Conservation (phyloP, 2,113 vertebrate genomes). For the Tiliqua scincoides region DNA sequence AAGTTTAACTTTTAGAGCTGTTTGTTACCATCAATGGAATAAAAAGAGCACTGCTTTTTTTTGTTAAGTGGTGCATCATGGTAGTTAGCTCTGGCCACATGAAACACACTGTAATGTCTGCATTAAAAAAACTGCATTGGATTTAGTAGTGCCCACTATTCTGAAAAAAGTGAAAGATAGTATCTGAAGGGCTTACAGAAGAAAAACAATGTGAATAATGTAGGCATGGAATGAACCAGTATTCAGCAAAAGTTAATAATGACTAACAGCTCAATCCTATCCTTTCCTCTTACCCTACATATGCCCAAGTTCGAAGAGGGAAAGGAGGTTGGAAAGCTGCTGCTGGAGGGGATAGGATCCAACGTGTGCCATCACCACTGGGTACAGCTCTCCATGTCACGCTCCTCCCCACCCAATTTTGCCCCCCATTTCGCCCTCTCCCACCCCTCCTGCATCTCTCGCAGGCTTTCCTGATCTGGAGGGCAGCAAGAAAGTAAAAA, state of each 20-base stretch:
- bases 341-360: no score
- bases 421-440: no score
- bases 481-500: no score
- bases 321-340: no score
- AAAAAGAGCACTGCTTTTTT: constrained; percentile 40
- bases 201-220: not conserved
- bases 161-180: constrained; percentile 45
- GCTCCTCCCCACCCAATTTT: no score
- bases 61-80: constrained; percentile 19
- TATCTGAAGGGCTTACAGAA: constrained; percentile 19
- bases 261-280: not conserved
- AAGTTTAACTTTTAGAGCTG: constrained; percentile 54
- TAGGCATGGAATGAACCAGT: not conserved
- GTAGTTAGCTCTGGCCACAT: constrained; percentile 54
- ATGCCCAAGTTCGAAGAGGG: no score
- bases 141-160: constrained; percentile 35
- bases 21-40: constrained; percentile 32
- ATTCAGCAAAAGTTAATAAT: not conserved
- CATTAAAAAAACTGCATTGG: constrained; percentile 39
- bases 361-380: no score
- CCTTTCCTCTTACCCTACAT: no score
- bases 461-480: no score
- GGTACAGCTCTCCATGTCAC: no score
- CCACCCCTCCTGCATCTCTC: no score
- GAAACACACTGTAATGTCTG: constrained; percentile 28